Conservation (phyloP, 2,113 vertebrate genomes). For the Origma solitaria region DNA sequence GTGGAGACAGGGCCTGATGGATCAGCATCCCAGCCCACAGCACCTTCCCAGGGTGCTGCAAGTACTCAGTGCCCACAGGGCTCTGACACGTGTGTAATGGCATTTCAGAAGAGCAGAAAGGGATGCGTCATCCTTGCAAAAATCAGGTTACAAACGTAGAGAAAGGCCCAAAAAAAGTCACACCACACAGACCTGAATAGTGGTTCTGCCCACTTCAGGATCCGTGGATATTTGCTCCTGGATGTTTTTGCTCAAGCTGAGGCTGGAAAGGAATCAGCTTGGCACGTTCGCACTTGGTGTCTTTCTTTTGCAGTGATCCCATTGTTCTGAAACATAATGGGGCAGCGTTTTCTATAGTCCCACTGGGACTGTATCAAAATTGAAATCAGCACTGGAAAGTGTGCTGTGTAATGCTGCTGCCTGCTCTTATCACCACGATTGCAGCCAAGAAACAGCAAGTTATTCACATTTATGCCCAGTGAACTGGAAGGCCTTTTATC, state of each 20-base stretch:
- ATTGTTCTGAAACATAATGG: constrained; percentile 75
- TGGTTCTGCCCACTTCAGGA: background rate
- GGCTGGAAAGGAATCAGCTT: constrained; percentile 23
- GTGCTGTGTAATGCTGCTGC: constrained; percentile 43
- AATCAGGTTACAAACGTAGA: background rate
- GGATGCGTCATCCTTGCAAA: background rate
- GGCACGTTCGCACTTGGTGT: constrained; percentile 24
- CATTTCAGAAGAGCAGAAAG: background rate
- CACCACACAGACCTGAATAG: background rate
- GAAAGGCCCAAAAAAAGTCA: background rate
- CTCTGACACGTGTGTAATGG: background rate
- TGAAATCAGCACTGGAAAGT: constrained; percentile 73
- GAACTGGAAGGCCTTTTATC: constrained; percentile 48
- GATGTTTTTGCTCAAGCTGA: background rate
- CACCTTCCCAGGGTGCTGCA: background rate
- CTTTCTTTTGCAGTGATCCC: constrained; percentile 61
- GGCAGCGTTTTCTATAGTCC: constrained; percentile 66
- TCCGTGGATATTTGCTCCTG: background rate
- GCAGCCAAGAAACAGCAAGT: constrained; percentile 63
- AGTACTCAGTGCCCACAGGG: background rate
- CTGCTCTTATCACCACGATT: constrained; percentile 40
- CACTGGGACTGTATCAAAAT: constrained; percentile 67
- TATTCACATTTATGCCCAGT: constrained; percentile 62
- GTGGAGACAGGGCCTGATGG: background rate
- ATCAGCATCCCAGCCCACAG: background rate